Evolutionary conservation across 2,113 vertebrate species (phyloP).

Genomic region (Etheostoma cragini): DNA sequence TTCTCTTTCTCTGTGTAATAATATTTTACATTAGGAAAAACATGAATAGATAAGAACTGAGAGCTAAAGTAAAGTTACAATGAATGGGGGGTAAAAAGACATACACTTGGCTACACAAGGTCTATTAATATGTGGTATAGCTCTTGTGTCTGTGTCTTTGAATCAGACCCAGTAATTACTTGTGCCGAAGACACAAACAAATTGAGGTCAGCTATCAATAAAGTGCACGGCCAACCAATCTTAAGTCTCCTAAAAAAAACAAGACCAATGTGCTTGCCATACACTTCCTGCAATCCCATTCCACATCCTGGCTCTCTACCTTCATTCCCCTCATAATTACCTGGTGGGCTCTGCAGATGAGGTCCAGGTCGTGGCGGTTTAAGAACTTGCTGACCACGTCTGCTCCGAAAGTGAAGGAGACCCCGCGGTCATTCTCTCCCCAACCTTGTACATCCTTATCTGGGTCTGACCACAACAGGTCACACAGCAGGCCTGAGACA

Average conservation of each 20-base stretch:
- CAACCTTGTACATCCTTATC: constrained; percentile 99
- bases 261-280: neutral
- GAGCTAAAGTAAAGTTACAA: neutral
- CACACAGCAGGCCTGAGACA: constrained; percentile 92
- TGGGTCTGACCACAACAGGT: constrained; percentile 98
- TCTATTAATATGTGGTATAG: constrained; percentile 23
- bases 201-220: neutral
- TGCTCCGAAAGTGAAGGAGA: constrained; percentile 98
- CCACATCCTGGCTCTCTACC: neutral
- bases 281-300: neutral
- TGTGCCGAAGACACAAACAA: constrained; percentile 1
- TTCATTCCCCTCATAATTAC: constrained; percentile 74
- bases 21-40: neutral
- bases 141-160: constrained; percentile 1
- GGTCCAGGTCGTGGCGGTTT: constrained; percentile 98
- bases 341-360: constrained; percentile 99
- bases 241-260: neutral
- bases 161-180: constrained; percentile 16
- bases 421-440: constrained; percentile 98
- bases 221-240: neutral
- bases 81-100: neutral
- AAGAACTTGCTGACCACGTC: constrained; percentile 99
- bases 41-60: neutral
- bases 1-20: neutral
- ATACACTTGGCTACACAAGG: neutral